A percentile compares a stretch with the other conserved stretches of the same genome.
Evolutionary conservation across 2,113 vertebrate species (phyloP).

Genomic region (Machaerirhynchus nigripectus): DNA sequence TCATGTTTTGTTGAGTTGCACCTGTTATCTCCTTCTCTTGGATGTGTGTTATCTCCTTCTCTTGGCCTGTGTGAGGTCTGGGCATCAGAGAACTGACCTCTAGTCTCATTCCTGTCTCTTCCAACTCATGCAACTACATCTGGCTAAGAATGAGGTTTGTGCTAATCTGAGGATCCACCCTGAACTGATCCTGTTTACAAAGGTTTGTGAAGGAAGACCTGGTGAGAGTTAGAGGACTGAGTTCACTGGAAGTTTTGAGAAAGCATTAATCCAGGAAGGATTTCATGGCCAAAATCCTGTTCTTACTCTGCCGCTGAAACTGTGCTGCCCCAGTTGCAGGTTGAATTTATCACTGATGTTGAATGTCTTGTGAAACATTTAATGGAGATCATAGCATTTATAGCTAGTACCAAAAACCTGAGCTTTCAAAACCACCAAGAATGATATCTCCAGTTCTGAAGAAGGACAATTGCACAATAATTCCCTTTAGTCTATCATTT

Average conservation of each 20-base stretch:
- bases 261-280: neutral
- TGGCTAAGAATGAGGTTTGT: neutral
- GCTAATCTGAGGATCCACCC: neutral
- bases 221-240: neutral
- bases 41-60: neutral
- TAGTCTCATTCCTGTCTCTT: neutral
- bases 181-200: neutral
- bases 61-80: neutral
- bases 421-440: constrained; percentile 2
- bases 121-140: neutral
- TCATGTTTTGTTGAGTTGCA: neutral
- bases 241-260: neutral
- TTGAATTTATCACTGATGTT: neutral
- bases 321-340: neutral
- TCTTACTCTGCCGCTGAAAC: neutral
- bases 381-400: neutral
- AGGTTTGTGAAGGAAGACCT: neutral
- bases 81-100: neutral
- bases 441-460: neutral
- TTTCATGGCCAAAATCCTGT: neutral
- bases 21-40: neutral
- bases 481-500: neutral
- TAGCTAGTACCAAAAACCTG: neutral
- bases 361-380: neutral
- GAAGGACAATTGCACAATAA: neutral